Evolutionary conservation across 2,113 vertebrate species (phyloP), one percentile per base, ranked within the genome.

Genomic region (Prochilodus magdalenae): DNA sequence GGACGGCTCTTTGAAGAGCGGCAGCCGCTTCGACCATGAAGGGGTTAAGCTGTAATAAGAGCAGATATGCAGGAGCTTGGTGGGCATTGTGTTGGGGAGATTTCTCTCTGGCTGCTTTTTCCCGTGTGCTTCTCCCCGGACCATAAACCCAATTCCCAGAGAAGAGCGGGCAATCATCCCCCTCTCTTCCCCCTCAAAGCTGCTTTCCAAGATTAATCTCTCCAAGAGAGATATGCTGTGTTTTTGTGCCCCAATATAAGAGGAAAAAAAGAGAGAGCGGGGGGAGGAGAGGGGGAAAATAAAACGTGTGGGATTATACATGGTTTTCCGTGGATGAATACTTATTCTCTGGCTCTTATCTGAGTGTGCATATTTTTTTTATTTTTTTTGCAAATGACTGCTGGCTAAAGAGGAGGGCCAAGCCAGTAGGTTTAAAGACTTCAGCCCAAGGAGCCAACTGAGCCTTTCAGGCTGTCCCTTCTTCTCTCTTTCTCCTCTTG

Each of bases 321-420:
- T 93, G 92, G 86, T 91, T 90, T 92, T 90, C 86, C 85, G 53
- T 92, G 90, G 90, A 92, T 94, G 93, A 94, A 93, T 89, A 93
- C 91, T 92, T 91, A 91, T 92, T 93, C 91, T 90, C 65, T 70
- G 83, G 84, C 75, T 85, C 90, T 92, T 94, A 94, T 93, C 91
- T 89, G 81, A 82, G 83, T 86, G 86, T 57, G 86, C 92, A 91
- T 92, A 89, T 91, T 92, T 88, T 69, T 69, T n/a, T 22, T 53
- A n/a, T n/a, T n/a, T 55, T 55, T 55, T 55, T 73, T 49, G 82
- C 86, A 72, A 80, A 84, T 62, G 70, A 86, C 70, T 82, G 79
- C 80, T 86, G 84, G 81, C 71, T 63, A 78, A 77, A 59, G 33
- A 27, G 70, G 67, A 59, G 73, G 71, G 53, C 66, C 75, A 73